A percentile compares a stretch with the other conserved stretches of the same genome.
Conservation (phyloP, 2,888 invertebrate genomes). For the Calliopum simillimum region DNA sequence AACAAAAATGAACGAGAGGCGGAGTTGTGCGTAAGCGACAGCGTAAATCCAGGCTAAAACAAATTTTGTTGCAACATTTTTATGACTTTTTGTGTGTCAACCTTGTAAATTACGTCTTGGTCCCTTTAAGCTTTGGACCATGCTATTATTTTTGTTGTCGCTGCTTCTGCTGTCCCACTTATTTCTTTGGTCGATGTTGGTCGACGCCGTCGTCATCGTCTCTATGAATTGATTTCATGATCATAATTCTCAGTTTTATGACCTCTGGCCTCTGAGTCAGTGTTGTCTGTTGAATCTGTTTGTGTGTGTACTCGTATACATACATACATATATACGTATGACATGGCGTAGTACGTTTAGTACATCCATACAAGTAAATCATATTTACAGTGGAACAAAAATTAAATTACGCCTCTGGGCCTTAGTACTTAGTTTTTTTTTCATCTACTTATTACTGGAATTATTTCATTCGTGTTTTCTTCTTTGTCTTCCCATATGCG, state of each 20-base stretch:
- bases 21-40: background rate
- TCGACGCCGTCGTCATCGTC: background rate
- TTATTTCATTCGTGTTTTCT: background rate
- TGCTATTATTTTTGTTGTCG: background rate
- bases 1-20: background rate
- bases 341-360: background rate
- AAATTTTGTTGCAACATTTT: conserved; percentile 38
- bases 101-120: conserved; percentile 17
- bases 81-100: conserved; percentile 25
- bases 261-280: conserved; percentile 23
- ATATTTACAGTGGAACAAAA: conserved; percentile 12
- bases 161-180: conserved; percentile 7
- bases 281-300: background rate
- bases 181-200: conserved; percentile 3
- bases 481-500: too few species aligned
- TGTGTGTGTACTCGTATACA: conserved; percentile 2
- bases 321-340: too few species aligned
- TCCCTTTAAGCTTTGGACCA: background rate
- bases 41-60: conserved; percentile 5
- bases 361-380: conserved; percentile 11
- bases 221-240: conserved; percentile 23
- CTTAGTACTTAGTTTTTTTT: background rate
- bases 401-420: conserved; percentile 5
- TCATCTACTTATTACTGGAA: background rate
- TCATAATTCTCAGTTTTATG: conserved; percentile 31